Evolutionary conservation across 2,888 invertebrate genomes (phyloP).

Genomic region (Drosophila neotestacea): DNA sequence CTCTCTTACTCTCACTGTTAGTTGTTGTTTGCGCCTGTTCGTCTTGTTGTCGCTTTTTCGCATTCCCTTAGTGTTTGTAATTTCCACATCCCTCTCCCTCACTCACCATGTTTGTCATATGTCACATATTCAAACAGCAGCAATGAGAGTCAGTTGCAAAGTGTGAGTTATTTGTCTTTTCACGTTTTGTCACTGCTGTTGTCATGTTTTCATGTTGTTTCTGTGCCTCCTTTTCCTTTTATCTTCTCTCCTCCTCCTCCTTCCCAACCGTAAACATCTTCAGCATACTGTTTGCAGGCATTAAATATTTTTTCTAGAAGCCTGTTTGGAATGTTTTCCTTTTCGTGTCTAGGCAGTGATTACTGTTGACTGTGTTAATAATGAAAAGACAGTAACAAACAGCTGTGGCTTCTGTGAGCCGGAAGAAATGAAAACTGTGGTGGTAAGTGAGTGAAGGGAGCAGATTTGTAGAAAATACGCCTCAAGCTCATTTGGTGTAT

Average conservation of each 20-base stretch:
- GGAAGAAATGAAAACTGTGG: neutral
- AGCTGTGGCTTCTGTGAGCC: slow-evolving; percentile 59
- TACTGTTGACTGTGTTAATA: slow-evolving; percentile 78
- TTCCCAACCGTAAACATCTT: slow-evolving; percentile 24
- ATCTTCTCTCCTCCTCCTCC: slow-evolving; percentile 4
- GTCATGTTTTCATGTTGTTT: slow-evolving; percentile 69
- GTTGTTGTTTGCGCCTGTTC: slow-evolving; percentile 38
- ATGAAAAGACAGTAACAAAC: slow-evolving; percentile 70
- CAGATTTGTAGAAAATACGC: slow-evolving; percentile 4
- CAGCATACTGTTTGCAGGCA: slow-evolving; percentile 72
- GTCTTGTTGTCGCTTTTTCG: slow-evolving; percentile 37
- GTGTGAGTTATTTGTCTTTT: slow-evolving; percentile 79
- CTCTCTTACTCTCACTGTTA: slow-evolving; percentile 1
- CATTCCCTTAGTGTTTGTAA: slow-evolving; percentile 48
- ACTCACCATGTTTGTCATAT: slow-evolving; percentile 56
- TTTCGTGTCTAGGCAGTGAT: slow-evolving; percentile 68
- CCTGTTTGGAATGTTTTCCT: slow-evolving; percentile 66
- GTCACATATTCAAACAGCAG: slow-evolving; percentile 75
- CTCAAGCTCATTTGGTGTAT: slow-evolving; percentile 26
- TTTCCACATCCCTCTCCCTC: neutral
- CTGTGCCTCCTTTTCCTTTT: slow-evolving; percentile 7
- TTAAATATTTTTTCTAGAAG: slow-evolving; percentile 76
- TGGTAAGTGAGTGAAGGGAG: neutral
- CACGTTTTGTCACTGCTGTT: slow-evolving; percentile 70
- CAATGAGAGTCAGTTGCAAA: slow-evolving; percentile 64